Conservation (phyloP, 1,140 invertebrate genomes). For the Ridgeia piscesae region DNA sequence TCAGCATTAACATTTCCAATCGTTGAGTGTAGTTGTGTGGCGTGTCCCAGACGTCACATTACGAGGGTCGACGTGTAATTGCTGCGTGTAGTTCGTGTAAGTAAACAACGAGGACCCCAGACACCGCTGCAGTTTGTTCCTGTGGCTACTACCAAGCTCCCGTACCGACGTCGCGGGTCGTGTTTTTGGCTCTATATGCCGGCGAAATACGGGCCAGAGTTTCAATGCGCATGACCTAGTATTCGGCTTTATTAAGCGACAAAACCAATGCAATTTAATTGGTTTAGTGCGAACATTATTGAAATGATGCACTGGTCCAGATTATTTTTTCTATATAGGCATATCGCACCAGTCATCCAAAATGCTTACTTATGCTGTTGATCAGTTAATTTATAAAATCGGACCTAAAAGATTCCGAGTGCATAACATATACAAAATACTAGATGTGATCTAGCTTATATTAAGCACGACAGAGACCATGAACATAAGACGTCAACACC, state of each 20-base stretch:
- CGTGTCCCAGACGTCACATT: background rate
- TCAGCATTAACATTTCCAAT: background rate
- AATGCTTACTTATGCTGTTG: background rate
- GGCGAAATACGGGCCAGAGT: too few species aligned
- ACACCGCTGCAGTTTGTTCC: background rate
- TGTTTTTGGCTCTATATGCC: background rate
- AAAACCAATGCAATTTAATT: background rate
- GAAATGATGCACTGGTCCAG: background rate
- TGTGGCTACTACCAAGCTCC: background rate
- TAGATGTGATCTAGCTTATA: background rate
- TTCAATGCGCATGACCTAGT: too few species aligned
- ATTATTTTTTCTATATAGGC: background rate
- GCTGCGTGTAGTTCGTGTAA: background rate
- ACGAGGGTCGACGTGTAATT: background rate
- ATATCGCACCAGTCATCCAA: background rate
- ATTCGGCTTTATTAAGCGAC: background rate
- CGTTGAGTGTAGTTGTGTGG: background rate
- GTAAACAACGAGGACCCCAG: background rate
- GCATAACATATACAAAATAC: background rate
- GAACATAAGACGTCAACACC: background rate
- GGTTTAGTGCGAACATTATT: background rate
- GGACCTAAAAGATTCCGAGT: background rate
- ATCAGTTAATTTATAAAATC: background rate
- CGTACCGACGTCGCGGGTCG: background rate
- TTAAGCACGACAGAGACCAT: background rate